Percentiles rank a stretch among this genome's conserved stretches.
These are phyloP conservation scores for Scopus umbretta DNA, from an alignment of 2,113 vertebrate species.

Conservation along the genomic window DNA sequence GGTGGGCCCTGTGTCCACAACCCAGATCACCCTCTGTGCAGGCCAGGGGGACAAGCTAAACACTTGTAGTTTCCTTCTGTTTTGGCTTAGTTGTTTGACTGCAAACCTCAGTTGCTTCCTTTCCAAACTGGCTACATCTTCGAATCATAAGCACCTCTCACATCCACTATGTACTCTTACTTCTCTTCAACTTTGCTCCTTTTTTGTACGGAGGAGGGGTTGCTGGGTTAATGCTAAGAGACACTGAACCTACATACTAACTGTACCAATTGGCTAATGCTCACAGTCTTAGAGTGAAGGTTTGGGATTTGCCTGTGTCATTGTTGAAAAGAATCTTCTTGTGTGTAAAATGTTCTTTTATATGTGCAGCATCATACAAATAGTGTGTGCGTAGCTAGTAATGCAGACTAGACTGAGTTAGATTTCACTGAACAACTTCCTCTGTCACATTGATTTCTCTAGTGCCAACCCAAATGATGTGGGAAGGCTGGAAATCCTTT, in stretches of 20 bases:
- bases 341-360: not conserved
- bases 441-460: conserved; percentile 53
- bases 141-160: not conserved
- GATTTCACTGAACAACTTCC: conserved; percentile 5
- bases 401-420: not conserved
- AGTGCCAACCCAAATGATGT: conserved; percentile 38
- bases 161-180: not conserved
- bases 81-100: not conserved
- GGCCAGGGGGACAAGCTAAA: not conserved
- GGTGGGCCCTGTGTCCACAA: not conserved
- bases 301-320: not conserved
- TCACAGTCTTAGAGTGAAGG: not conserved
- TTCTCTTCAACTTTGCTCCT: not conserved
- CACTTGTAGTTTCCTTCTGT: not conserved
- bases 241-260: not conserved
- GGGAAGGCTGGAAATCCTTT: conserved; percentile 59
- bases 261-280: not conserved
- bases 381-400: not conserved
- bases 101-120: not conserved
- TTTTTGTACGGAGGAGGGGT: not conserved
- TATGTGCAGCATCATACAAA: not conserved
- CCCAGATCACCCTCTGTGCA: not conserved
- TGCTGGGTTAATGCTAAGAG: not conserved
- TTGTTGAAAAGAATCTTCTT: not conserved
- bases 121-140: not conserved